Conservation (phyloP, 2,113 vertebrate species). For the Rhinoderma darwinii region DNA sequence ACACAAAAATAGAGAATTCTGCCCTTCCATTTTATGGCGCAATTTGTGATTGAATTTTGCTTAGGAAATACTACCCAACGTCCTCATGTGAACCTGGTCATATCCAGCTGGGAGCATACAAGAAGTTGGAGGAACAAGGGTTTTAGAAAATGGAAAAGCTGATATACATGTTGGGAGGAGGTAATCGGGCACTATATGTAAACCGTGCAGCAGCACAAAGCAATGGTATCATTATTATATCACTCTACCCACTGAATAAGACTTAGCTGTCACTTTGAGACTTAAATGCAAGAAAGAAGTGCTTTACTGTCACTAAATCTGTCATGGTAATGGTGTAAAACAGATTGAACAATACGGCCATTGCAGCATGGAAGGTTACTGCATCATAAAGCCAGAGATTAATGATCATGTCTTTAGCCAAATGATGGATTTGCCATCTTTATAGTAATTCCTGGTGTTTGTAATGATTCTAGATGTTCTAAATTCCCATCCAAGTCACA, state of each 20-base stretch:
- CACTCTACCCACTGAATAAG: not conserved
- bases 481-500: not conserved
- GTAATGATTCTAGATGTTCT: not conserved
- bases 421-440: conserved; percentile 38
- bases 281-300: not conserved
- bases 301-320: conserved; percentile 5
- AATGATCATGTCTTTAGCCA: conserved; percentile 4
- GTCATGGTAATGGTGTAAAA: not conserved
- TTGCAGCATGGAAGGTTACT: not conserved
- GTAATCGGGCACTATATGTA: not conserved
- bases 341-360: not conserved
- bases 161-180: not conserved
- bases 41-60: not conserved
- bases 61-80: not conserved
- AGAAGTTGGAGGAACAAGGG: not conserved
- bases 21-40: not conserved
- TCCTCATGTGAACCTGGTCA: not conserved
- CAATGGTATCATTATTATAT: not conserved
- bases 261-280: not conserved
- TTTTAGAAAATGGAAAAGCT: not conserved
- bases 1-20: not conserved
- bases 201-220: not conserved
- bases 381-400: conserved; percentile 26
- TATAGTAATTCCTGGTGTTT: conserved; percentile 20
- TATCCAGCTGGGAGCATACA: not conserved